These are phyloP conservation scores for Matsumurasca onukii DNA, from an alignment of 1,140 invertebrate genomes.

Conservation along the genomic window DNA sequence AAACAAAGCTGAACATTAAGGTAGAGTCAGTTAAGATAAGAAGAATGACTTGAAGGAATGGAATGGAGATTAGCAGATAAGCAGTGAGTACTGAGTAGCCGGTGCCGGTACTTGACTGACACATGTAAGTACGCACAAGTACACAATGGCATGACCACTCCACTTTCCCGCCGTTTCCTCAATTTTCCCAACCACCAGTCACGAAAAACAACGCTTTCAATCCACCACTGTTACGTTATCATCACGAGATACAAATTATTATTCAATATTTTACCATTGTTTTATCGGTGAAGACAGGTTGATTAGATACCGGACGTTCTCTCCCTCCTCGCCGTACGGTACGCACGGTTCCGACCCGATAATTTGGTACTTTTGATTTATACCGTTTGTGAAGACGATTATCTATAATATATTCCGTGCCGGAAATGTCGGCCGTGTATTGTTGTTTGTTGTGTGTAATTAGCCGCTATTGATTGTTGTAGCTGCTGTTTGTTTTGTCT, in stretches of 20 bases:
- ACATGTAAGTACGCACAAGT: not conserved
- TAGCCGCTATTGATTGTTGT: slow-evolving; percentile 27
- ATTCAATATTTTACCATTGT: slow-evolving; percentile 35
- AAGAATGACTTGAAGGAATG: too few species aligned
- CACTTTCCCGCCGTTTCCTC: slow-evolving; percentile 24
- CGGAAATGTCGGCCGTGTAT: slow-evolving; percentile 21
- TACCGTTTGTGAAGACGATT: slow-evolving; percentile 26
- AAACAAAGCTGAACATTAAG: too few species aligned
- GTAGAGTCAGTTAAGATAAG: too few species aligned
- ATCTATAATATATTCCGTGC: slow-evolving; percentile 28
- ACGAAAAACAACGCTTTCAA: slow-evolving; percentile 14
- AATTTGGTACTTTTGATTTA: slow-evolving; percentile 26
- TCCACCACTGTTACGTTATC: too few species aligned
- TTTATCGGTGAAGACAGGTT: slow-evolving; percentile 9
- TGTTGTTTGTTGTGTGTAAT: slow-evolving; percentile 26
- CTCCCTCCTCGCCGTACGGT: not conserved
- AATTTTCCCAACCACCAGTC: slow-evolving; percentile 21
- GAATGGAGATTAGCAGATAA: not conserved
- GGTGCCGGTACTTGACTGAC: not conserved
- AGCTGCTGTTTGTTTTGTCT: too few species aligned
- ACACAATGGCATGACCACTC: not conserved
- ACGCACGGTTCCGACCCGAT: slow-evolving; percentile 6
- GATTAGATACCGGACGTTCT: slow-evolving; percentile 19
- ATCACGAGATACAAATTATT: slow-evolving; percentile 21
- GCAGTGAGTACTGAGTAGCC: not conserved